phyloP scores from a whole-genome alignment of 1,140 invertebrate species.

The Neocloeon triangulifer region DNA sequence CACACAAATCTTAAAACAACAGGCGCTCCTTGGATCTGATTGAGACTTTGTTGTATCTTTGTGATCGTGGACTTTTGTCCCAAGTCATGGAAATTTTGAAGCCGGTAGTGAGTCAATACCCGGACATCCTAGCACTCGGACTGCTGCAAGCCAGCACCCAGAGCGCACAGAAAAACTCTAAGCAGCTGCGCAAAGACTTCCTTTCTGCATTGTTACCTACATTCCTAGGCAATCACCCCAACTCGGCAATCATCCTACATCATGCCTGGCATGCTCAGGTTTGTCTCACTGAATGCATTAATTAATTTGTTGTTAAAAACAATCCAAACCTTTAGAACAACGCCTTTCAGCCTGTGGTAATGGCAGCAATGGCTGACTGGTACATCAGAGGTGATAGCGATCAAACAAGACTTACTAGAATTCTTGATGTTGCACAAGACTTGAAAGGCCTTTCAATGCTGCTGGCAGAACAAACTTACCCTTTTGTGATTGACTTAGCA shows the following conservation, averaged over 20 bases:
- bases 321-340: constrained; percentile 9
- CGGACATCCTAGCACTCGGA: constrained; percentile 73
- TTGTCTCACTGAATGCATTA: constrained; percentile 2
- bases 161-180: constrained; percentile 39
- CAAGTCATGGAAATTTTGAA: constrained; percentile 80
- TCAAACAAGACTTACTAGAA: constrained; percentile 76
- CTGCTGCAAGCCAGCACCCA: constrained; percentile 64
- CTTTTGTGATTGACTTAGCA: constrained; percentile 93
- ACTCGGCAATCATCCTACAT: constrained; percentile 78
- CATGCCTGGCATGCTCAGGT: constrained; percentile 64
- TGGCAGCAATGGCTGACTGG: constrained; percentile 95
- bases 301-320: no score
- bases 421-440: constrained; percentile 93
- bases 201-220: constrained; percentile 67
- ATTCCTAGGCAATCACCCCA: constrained; percentile 84
- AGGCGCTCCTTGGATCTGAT: constrained; percentile 70
- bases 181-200: constrained; percentile 66
- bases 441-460: constrained; percentile 81
- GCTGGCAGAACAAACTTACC: constrained; percentile 79
- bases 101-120: constrained; percentile 77
- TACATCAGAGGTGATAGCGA: constrained; percentile 79
- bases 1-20: constrained; percentile 4
- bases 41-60: constrained; percentile 64
- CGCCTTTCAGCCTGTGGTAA: constrained; percentile 62
- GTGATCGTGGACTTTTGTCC: constrained; percentile 59